phyloP scores from a whole-genome alignment of 2,113 vertebrate species.

The Paradoxurus hermaphroditus region DNA sequence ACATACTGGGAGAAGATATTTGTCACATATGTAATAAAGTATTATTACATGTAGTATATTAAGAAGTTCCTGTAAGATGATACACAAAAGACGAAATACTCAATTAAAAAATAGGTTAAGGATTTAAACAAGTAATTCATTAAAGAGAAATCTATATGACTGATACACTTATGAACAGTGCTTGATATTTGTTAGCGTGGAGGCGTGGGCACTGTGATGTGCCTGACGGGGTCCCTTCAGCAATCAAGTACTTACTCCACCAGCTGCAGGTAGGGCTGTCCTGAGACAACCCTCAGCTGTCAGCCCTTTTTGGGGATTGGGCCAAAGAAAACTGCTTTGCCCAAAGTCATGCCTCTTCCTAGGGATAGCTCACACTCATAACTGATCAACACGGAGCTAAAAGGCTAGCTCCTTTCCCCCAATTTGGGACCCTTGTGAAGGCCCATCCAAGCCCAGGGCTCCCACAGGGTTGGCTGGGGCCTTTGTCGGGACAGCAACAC shows the following conservation, averaged over 20 bases:
- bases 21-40: neutral
- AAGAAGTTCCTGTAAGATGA: neutral
- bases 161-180: neutral
- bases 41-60: constrained; percentile 19
- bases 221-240: neutral
- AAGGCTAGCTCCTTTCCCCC: neutral
- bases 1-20: neutral
- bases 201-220: neutral
- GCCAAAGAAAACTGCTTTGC: neutral
- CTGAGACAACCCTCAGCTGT: neutral
- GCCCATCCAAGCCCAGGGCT: neutral
- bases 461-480: neutral
- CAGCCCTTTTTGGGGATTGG: neutral
- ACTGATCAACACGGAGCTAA: neutral
- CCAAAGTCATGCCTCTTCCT: neutral
- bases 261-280: neutral
- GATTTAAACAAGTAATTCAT: constrained; percentile 5
- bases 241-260: neutral
- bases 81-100: neutral
- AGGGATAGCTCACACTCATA: neutral
- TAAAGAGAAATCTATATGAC: neutral
- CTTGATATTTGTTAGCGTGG: neutral
- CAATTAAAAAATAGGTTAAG: neutral
- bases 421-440: neutral
- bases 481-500: neutral